Evolutionary conservation across 1,140 invertebrate species (phyloP).

Genomic region (Drosophila truncata): DNA sequence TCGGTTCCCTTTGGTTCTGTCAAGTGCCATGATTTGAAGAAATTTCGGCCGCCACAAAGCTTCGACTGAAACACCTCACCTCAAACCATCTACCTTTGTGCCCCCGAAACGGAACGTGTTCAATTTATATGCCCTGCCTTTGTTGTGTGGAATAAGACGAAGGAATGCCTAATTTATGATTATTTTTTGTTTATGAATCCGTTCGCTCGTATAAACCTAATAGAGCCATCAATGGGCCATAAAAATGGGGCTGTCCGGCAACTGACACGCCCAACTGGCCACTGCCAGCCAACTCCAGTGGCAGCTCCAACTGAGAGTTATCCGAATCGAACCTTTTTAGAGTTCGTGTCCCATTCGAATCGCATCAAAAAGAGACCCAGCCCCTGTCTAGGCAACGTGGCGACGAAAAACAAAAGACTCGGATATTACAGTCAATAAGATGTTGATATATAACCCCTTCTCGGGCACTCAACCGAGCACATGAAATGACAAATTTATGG

Average conservation of each 20-base stretch:
- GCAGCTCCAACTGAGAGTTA: slow-evolving; percentile 41
- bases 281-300: slow-evolving; percentile 48
- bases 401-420: slow-evolving; percentile 43
- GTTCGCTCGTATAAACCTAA: slow-evolving; percentile 76
- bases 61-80: background rate
- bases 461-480: slow-evolving; percentile 30
- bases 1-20: slow-evolving; percentile 38
- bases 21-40: slow-evolving; percentile 65
- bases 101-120: slow-evolving; percentile 57
- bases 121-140: slow-evolving; percentile 53
- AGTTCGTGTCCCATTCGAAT: slow-evolving; percentile 9
- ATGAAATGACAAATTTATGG: slow-evolving; percentile 47
- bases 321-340: slow-evolving; percentile 25
- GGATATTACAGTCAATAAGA: slow-evolving; percentile 32
- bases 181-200: slow-evolving; percentile 79
- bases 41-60: slow-evolving; percentile 19
- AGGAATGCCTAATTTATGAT: slow-evolving; percentile 72
- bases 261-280: slow-evolving; percentile 33
- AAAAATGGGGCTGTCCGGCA: slow-evolving; percentile 62
- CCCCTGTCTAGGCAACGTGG: slow-evolving; percentile 69
- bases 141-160: slow-evolving; percentile 14
- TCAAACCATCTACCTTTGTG: slow-evolving; percentile 37
- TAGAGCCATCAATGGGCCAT: slow-evolving; percentile 77
- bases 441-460: slow-evolving; percentile 32
- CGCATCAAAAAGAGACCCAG: slow-evolving; percentile 31